phyloP scores from a whole-genome alignment of 2,888 invertebrate genomes.

The Chironomus riparius region DNA sequence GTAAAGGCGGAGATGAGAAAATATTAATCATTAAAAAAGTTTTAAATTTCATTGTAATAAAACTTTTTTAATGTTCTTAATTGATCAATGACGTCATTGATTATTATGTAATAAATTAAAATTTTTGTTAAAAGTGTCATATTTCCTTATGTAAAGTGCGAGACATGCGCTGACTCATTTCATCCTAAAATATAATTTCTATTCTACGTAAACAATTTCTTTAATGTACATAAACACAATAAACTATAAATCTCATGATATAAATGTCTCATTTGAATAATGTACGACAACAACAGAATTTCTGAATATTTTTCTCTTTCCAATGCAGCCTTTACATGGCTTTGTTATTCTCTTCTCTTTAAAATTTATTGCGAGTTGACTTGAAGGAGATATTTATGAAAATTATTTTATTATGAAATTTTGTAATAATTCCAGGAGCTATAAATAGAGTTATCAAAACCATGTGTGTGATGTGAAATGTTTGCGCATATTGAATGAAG shows the following conservation, averaged over 20 bases:
- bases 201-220: too few relatives aligned
- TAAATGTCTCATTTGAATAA: constrained; percentile 25
- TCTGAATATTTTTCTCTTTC: not conserved
- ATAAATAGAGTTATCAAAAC: constrained; percentile 25
- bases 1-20: too few relatives aligned
- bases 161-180: constrained; percentile 21
- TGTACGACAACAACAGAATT: constrained; percentile 13
- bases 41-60: too few relatives aligned
- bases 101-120: not conserved
- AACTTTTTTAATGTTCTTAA: too few relatives aligned
- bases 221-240: not conserved
- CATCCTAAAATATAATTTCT: too few relatives aligned
- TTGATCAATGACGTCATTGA: too few relatives aligned
- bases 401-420: not conserved
- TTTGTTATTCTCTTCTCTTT: not conserved
- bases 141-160: not conserved
- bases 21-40: too few relatives aligned
- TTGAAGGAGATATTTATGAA: not conserved
- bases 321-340: not conserved
- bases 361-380: constrained; percentile 18
- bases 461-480: constrained; percentile 5
- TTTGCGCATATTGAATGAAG: not conserved
- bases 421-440: constrained; percentile 24
- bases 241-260: constrained; percentile 14
- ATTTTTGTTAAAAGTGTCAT: not conserved